phyloP scores from a whole-genome alignment of 2,797 vertebrate genomes.

The Morelia viridis region DNA sequence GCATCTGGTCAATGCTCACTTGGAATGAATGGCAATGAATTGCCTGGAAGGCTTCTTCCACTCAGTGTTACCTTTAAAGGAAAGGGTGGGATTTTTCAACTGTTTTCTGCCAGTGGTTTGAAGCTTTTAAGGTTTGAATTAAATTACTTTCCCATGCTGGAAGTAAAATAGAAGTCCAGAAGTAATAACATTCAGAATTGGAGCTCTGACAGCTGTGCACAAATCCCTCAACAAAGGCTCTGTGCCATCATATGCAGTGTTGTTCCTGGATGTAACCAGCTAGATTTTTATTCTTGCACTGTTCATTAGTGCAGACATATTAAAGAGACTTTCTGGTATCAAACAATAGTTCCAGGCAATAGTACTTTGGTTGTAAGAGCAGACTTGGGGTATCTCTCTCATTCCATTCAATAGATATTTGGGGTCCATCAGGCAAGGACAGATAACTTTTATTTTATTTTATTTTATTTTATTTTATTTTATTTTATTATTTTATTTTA shows the following conservation, averaged over 20 bases:
- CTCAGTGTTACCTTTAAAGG: background rate
- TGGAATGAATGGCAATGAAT: conserved; percentile 19
- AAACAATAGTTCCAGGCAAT: background rate
- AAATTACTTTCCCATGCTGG: conserved; percentile 3
- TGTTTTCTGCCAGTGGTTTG: background rate
- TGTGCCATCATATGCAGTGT: background rate
- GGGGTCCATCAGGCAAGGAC: background rate
- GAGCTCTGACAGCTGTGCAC: background rate
- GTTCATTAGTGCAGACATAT: background rate
- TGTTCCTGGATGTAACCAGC: background rate
- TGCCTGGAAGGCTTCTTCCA: conserved; percentile 12
- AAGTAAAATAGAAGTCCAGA: background rate
- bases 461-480: background rate
- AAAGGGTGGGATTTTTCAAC: background rate
- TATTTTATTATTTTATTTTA: background rate
- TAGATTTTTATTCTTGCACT: background rate
- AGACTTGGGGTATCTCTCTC: no score
- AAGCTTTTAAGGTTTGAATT: background rate
- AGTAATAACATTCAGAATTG: background rate
- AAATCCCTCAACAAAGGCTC: background rate
- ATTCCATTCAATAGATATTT: background rate
- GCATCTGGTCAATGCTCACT: conserved; percentile 12
- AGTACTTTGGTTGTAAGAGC: background rate
- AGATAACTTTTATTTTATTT: background rate
- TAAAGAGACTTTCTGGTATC: background rate